These are phyloP conservation scores for Mus caroli DNA, from an alignment of 2,797 vertebrate species.

Conservation along the genomic window DNA sequence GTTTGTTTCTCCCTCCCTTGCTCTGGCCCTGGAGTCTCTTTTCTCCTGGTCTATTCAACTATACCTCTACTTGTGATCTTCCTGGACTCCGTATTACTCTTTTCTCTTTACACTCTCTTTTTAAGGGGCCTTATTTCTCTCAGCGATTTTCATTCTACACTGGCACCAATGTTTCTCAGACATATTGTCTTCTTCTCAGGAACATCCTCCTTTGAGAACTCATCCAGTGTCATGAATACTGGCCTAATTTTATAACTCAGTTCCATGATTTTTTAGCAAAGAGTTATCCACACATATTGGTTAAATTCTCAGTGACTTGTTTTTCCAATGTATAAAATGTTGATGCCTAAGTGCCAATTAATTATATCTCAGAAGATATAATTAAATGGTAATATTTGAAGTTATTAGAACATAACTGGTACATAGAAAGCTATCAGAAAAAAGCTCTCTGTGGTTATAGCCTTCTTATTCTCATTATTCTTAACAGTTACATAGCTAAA, in stretches of 20 bases:
- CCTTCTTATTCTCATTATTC: not conserved
- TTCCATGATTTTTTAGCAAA: not conserved
- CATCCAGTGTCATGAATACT: not conserved
- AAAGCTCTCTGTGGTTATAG: not conserved
- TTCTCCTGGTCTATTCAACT: not conserved
- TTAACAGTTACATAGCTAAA: not conserved
- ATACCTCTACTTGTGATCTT: not conserved
- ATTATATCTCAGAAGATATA: not conserved
- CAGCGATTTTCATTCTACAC: not conserved
- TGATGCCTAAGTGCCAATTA: not conserved
- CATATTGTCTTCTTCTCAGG: not conserved
- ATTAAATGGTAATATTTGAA: not conserved
- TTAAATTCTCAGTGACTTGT: not conserved
- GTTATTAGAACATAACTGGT: not conserved
- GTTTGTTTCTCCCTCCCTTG: not conserved
- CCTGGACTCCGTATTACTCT: not conserved
- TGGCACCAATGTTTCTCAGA: not conserved
- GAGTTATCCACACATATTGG: not conserved
- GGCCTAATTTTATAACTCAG: not conserved
- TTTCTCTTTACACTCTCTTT: conserved; percentile 14
- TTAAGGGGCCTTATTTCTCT: not conserved
- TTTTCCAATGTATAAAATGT: conserved; percentile 11
- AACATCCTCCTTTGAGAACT: not conserved
- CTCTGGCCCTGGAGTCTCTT: not conserved
- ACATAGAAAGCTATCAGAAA: conserved; percentile 23